Conservation (phyloP, 2,797 vertebrate genomes). For the Chelon auratus region DNA sequence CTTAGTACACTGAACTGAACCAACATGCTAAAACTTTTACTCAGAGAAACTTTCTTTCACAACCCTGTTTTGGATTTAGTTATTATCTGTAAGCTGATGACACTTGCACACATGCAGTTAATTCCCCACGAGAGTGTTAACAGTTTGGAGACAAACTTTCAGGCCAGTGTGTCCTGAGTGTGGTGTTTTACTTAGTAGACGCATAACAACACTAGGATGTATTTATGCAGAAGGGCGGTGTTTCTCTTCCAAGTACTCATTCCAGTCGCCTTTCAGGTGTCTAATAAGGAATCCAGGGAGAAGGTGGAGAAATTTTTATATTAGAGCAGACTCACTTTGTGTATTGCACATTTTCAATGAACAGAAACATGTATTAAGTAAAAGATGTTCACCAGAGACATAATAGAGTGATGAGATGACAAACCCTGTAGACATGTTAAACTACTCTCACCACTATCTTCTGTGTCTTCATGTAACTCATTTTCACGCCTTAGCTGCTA, state of each 20-base stretch:
- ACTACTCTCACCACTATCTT: constrained; percentile 20
- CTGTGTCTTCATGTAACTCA: constrained; percentile 43
- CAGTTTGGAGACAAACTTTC: constrained; percentile 56
- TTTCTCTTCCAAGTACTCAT: background rate
- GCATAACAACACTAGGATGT: constrained; percentile 8
- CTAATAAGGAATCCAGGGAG: constrained; percentile 43
- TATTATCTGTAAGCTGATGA: constrained; percentile 58
- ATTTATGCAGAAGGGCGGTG: constrained; percentile 10
- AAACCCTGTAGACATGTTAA: constrained; percentile 27
- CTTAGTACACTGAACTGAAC: constrained; percentile 39
- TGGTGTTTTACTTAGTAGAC: constrained; percentile 27
- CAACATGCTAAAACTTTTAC: constrained; percentile 53
- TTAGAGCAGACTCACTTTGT: constrained; percentile 2
- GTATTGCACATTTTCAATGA: constrained; percentile 4
- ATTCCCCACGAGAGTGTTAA: constrained; percentile 68
- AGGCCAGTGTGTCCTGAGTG: constrained; percentile 38
- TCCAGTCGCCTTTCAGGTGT: constrained; percentile 30
- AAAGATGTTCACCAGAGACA: constrained; percentile 31
- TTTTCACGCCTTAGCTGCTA: constrained; percentile 20
- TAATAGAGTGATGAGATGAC: constrained; percentile 14
- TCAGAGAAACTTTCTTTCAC: constrained; percentile 23
- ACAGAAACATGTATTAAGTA: constrained; percentile 14
- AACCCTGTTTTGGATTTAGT: constrained; percentile 51
- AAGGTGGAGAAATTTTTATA: constrained; percentile 14
- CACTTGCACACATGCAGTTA: constrained; percentile 45